Evolutionary conservation across 2,888 invertebrate species (phyloP).

Genomic region (Lapara coniferarum): DNA sequence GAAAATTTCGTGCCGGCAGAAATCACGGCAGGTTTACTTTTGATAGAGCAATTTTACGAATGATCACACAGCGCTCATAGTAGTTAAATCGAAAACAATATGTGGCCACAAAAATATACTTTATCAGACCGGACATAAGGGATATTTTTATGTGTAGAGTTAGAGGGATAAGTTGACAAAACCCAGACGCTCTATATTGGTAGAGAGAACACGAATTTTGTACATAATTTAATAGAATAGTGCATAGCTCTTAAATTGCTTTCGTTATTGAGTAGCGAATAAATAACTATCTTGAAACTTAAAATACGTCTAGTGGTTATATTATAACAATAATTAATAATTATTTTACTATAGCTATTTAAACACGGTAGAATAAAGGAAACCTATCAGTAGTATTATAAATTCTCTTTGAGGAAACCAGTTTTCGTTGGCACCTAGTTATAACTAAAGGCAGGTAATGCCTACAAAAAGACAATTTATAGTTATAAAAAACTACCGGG

Average conservation of each 20-base stretch:
- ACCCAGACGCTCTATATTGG: neutral
- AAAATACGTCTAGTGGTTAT: too few relatives aligned
- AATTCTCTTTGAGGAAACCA: too few relatives aligned
- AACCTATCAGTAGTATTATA: too few relatives aligned
- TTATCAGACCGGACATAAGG: neutral
- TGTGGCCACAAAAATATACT: neutral
- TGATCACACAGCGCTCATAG: conserved; percentile 7
- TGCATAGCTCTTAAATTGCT: neutral
- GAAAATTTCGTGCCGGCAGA: conserved; percentile 6
- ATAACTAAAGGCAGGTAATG: too few relatives aligned
- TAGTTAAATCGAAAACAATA: neutral
- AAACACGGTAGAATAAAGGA: too few relatives aligned
- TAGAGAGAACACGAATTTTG: conserved; percentile 13
- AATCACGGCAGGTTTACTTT: conserved; percentile 14
- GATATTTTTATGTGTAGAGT: neutral
- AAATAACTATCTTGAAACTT: neutral
- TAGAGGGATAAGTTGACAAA: neutral
- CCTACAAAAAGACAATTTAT: too few relatives aligned
- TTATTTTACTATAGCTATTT: too few relatives aligned
- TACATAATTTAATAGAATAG: conserved; percentile 1
- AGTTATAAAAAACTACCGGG: too few relatives aligned
- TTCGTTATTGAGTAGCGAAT: neutral
- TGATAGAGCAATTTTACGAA: conserved; percentile 21
- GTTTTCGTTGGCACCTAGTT: too few relatives aligned
- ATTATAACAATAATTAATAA: too few relatives aligned